Percentiles rank a stretch among this genome's conserved stretches.
Conservation (phyloP, 2,888 invertebrate species). For the Ennomos quercinarius region DNA sequence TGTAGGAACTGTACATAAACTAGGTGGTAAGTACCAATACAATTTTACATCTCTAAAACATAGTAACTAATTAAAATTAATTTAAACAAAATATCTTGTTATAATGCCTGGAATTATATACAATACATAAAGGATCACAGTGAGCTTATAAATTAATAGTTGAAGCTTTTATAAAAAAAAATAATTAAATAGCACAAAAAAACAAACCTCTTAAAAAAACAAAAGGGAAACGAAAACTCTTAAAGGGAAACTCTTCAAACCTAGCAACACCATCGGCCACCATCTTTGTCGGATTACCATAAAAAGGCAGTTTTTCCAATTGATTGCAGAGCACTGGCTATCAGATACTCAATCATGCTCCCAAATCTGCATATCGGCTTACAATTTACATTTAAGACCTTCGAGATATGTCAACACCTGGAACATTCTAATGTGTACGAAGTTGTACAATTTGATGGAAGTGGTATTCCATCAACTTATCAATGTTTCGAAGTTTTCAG, state of each 20-base stretch:
- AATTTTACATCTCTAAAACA: no score
- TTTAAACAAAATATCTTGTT: no score
- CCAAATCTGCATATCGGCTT: conserved; percentile 10
- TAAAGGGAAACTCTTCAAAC: neutral
- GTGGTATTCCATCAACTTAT: conserved; percentile 1
- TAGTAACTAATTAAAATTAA: no score
- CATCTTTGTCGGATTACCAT: conserved; percentile 15
- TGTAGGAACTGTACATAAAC: no score
- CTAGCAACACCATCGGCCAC: conserved; percentile 9
- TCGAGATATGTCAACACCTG: conserved; percentile 15
- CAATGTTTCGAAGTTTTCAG: neutral
- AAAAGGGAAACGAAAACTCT: no score
- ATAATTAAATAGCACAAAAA: no score
- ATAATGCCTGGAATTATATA: no score
- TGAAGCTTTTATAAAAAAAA: no score
- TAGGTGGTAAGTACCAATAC: no score
- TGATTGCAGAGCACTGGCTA: conserved; percentile 10
- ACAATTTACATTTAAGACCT: conserved; percentile 12
- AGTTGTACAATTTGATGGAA: neutral
- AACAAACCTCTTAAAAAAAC: no score
- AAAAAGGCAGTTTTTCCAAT: conserved; percentile 18
- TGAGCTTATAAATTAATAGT: no score
- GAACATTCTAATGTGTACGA: conserved; percentile 1
- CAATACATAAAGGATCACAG: no score
- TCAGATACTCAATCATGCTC: conserved; percentile 10